Evolutionary conservation across 2,113 vertebrate genomes (phyloP).

Genomic region (Leptobrachium leishanense): DNA sequence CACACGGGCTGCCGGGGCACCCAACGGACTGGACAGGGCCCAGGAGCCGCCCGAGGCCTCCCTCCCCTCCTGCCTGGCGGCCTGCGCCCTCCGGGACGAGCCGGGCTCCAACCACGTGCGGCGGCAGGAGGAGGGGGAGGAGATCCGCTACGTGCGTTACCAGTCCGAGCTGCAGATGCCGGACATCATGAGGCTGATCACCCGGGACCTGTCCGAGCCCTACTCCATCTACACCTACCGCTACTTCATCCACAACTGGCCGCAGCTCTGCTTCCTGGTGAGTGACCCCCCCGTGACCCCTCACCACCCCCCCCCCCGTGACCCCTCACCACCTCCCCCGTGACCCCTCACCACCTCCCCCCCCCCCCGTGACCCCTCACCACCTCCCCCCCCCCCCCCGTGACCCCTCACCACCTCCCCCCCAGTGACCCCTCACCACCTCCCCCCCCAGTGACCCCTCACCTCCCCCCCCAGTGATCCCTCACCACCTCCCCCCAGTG

Average conservation of each 20-base stretch:
- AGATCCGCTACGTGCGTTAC: constrained; percentile 94
- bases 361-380: too few species aligned
- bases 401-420: too few species aligned
- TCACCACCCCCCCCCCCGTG: too few species aligned
- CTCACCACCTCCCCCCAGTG: too few species aligned
- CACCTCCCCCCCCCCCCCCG: too few species aligned
- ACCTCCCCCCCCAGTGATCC: too few species aligned
- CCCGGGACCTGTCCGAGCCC: constrained; percentile 99
- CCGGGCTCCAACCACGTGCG: constrained; percentile 67
- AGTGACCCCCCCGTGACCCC: constrained; percentile 64
- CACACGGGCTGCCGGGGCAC: constrained; percentile 71
- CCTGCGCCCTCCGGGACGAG: constrained; percentile 68
- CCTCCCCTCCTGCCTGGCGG: constrained; percentile 64
- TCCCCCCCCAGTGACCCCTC: too few species aligned
- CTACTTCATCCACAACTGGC: constrained; percentile 99
- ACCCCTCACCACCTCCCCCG: too few species aligned
- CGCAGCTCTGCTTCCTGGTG: constrained; percentile 99
- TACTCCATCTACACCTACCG: constrained; percentile 99
- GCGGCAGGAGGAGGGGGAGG: constrained; percentile 61
- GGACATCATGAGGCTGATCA: constrained; percentile 99
- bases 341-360: too few species aligned
- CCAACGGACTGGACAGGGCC: constrained; percentile 67
- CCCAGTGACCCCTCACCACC: too few species aligned
- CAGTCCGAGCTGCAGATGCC: constrained; percentile 99
- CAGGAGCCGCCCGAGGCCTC: constrained; percentile 55